A percentile compares a stretch with the other conserved stretches of the same genome.
phyloP scores from a whole-genome alignment of 2,797 vertebrate genomes.

The Nasua narica region DNA sequence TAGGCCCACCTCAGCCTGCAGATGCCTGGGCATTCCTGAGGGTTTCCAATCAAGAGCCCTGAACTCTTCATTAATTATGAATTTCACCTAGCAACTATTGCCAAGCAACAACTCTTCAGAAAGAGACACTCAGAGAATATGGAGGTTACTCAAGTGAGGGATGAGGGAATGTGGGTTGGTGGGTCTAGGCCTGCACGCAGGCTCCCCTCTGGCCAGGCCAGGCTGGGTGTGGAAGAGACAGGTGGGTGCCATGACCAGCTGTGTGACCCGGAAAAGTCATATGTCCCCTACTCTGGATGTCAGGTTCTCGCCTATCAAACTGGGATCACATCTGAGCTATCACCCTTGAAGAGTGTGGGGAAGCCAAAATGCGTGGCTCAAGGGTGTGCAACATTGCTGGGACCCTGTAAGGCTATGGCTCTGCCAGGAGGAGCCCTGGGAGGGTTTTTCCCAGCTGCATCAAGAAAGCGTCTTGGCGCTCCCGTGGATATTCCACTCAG shows the following conservation, averaged over 20 bases:
- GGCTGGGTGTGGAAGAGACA: background rate
- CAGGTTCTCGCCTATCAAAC: background rate
- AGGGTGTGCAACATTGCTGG: background rate
- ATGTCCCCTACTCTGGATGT: background rate
- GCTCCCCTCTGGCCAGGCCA: background rate
- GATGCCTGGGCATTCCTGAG: background rate
- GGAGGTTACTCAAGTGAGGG: slow-evolving; percentile 73
- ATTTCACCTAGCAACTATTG: slow-evolving; percentile 85
- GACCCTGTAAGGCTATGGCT: background rate
- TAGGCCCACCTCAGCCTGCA: background rate
- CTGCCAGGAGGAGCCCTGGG: background rate
- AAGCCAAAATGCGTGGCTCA: background rate
- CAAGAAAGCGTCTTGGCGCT: background rate
- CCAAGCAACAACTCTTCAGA: slow-evolving; percentile 83
- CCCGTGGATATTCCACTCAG: background rate
- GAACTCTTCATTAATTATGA: slow-evolving; percentile 82
- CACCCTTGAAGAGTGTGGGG: background rate
- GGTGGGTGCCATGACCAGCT: background rate
- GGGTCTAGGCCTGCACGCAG: background rate
- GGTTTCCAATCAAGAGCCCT: slow-evolving; percentile 68
- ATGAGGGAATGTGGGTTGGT: slow-evolving; percentile 55
- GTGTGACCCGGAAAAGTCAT: background rate
- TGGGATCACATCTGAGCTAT: background rate
- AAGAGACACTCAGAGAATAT: slow-evolving; percentile 80
- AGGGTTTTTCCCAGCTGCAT: background rate